These are phyloP conservation scores for Caenorhabditis panamensis DNA, from an alignment of 2,888 invertebrate species.

Conservation along the genomic window DNA sequence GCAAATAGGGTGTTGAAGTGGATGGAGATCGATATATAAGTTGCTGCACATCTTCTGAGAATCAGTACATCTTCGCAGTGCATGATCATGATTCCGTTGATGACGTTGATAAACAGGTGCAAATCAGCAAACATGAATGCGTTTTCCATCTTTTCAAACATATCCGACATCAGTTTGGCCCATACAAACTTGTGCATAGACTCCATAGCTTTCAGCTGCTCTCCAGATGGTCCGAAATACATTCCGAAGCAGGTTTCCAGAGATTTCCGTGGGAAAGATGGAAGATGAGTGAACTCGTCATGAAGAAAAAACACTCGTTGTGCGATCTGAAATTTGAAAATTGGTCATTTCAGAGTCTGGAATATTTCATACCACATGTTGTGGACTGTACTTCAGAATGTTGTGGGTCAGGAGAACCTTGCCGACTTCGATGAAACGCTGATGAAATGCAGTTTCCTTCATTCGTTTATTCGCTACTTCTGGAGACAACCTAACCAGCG, in stretches of 20 bases:
- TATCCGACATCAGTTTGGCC: slow-evolving; percentile 86
- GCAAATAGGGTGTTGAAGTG: slow-evolving; percentile 99
- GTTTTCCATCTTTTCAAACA: slow-evolving; percentile 81
- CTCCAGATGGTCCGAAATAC: slow-evolving; percentile 85
- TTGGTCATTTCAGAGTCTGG: not conserved
- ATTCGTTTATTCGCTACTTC: slow-evolving; percentile 92
- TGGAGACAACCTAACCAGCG: slow-evolving; percentile 93
- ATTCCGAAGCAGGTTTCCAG: slow-evolving; percentile 95
- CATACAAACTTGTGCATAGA: slow-evolving; percentile 99
- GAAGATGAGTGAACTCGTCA: slow-evolving; percentile 97
- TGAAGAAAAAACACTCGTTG: slow-evolving; percentile 98
- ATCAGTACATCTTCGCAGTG: slow-evolving; percentile 98
- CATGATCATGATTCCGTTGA: slow-evolving; percentile 93
- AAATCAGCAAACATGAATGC: slow-evolving; percentile 87
- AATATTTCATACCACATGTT: slow-evolving; percentile 75
- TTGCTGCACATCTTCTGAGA: slow-evolving; percentile 93
- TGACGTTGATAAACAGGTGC: slow-evolving; percentile 95
- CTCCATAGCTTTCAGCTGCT: slow-evolving; percentile 92
- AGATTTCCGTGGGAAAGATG: slow-evolving; percentile 97
- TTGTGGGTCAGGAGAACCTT: slow-evolving; percentile 85
- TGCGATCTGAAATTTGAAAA: slow-evolving; percentile 87
- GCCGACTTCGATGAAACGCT: slow-evolving; percentile 92
- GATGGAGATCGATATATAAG: slow-evolving; percentile 96
- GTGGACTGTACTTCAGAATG: slow-evolving; percentile 82
- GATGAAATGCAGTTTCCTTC: slow-evolving; percentile 79